Evolutionary conservation across 1,140 invertebrate species (phyloP).

Genomic region (Euwallacea similis): DNA sequence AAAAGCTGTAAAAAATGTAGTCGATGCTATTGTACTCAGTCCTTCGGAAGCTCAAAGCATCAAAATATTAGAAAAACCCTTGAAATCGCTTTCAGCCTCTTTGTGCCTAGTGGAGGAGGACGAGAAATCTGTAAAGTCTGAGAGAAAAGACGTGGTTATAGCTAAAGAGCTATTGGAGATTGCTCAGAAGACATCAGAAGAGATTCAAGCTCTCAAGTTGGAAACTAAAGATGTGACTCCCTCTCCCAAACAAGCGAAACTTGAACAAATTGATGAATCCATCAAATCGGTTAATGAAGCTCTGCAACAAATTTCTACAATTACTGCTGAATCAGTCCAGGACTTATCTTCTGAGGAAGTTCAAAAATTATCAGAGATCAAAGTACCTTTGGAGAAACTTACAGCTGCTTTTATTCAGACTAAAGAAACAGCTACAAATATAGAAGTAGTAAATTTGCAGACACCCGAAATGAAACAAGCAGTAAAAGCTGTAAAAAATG

Average conservation of each 20-base stretch:
- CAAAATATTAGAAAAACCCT: slow-evolving; percentile 22
- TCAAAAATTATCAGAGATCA: slow-evolving; percentile 10
- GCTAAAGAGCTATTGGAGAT: slow-evolving; percentile 11
- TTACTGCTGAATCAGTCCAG: neutral
- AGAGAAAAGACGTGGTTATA: neutral
- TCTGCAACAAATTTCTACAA: neutral
- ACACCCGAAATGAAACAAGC: neutral
- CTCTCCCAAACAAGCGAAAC: slow-evolving; percentile 17
- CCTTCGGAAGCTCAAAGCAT: slow-evolving; percentile 15
- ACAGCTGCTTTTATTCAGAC: neutral
- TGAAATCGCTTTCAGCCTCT: slow-evolving; percentile 24
- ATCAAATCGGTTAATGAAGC: neutral
- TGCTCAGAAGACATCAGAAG: neutral
- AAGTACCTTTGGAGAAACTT: slow-evolving; percentile 23
- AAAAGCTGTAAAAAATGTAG: slow-evolving; percentile 13
- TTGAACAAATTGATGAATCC: slow-evolving; percentile 5
- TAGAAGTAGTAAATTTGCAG: neutral
- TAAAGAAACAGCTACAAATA: neutral
- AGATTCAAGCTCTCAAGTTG: slow-evolving; percentile 12
- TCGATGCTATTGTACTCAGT: slow-evolving; percentile 8
- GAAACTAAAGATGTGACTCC: slow-evolving; percentile 2
- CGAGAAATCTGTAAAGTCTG: neutral
- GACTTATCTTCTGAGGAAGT: slow-evolving; percentile 25
- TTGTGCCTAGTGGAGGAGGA: slow-evolving; percentile 20
- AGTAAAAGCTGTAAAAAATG: neutral